phyloP scores from a whole-genome alignment of 2,888 invertebrate species.

The Timema cristinae region DNA sequence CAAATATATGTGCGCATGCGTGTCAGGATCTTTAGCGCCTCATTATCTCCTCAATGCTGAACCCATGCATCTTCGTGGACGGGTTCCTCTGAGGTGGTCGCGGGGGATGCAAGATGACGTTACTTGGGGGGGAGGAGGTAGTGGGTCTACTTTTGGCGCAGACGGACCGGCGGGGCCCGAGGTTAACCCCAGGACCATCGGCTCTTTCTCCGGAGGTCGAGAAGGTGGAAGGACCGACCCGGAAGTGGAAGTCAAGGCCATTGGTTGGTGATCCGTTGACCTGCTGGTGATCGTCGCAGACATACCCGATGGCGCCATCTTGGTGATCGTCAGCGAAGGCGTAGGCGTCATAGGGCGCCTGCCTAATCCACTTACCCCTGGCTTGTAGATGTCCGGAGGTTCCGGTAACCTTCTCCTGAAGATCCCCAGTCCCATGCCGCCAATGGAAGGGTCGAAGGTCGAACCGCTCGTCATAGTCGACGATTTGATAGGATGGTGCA shows the following conservation, averaged over 20 bases:
- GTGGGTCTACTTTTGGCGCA: neutral
- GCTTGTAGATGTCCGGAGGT: constrained; percentile 33
- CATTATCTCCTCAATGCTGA: constrained; percentile 90
- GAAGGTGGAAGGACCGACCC: constrained; percentile 26
- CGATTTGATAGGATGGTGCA: constrained; percentile 43
- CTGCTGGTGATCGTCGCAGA: constrained; percentile 31
- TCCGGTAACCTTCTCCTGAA: constrained; percentile 33
- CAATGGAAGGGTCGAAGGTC: constrained; percentile 51
- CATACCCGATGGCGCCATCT: constrained; percentile 10
- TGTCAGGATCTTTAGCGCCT: constrained; percentile 56
- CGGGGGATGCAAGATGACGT: constrained; percentile 39
- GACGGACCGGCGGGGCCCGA: constrained; percentile 38
- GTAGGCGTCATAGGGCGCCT: constrained; percentile 3
- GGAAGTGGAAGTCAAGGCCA: constrained; percentile 29
- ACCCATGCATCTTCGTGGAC: constrained; percentile 69
- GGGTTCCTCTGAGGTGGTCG: constrained; percentile 53
- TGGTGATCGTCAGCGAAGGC: constrained; percentile 7
- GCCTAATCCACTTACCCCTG: constrained; percentile 12
- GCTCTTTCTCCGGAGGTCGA: constrained; percentile 46
- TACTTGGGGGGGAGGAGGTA: constrained; percentile 29
- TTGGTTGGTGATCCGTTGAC: constrained; percentile 32
- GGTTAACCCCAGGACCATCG: constrained; percentile 34
- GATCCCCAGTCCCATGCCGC: constrained; percentile 43
- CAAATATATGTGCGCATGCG: too few relatives aligned
- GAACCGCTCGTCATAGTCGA: constrained; percentile 45